Base-by-base conservation (phyloP, 2,797 vertebrate species). In the Mus spretus region DNA sequence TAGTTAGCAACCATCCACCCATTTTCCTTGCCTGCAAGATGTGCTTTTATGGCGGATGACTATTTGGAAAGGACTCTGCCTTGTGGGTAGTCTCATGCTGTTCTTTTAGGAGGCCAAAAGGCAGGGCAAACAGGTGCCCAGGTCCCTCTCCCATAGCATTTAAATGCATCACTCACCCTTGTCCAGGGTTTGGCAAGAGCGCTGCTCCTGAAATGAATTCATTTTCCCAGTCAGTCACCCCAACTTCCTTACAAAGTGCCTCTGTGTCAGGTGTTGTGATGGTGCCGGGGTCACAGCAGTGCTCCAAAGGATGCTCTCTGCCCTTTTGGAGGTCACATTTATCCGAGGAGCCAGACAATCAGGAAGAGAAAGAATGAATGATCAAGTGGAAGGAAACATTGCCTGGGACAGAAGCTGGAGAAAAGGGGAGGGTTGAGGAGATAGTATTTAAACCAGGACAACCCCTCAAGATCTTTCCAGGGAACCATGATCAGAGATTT, bases 11-110 rank as follows among this genome's bases (percentile, higher is more conserved):
- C 93, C 97, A 96, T 98, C 97, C 95, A 70, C 97, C 97, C 97
- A 97, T 97, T 98, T 97, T 97, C 55, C 91, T 28, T 90, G 96
- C 85, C 96, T 95, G 94, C 98, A 98, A 97, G 98, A 98, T 98
- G 98, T 98, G 98, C 97, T 97, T 98, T 47, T 84, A 95, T 90
- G 95, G 93, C 88, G 96, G 98, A 84, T 96, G 97, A 7, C 0
- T 97, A 82, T 97, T 97, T 97, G 77, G 96, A 96, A 96, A 93
- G 90, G 91, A 82, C 96, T 91, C 95, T 97, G 80, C 10, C 2
- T 95, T 89, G 90, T 84, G 88, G 90, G 67, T 90, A 97, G 91
- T 95, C 93, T 0, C 0, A 53, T 7, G 94, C 94, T 98, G 98
- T 97, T 98, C 98, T 98, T 98, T 97, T 98, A 77, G 84, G 93